Percentiles rank a stretch among this genome's conserved stretches.
Conservation (phyloP, 2,113 vertebrate species). For the Sylvicapra grimmia region DNA sequence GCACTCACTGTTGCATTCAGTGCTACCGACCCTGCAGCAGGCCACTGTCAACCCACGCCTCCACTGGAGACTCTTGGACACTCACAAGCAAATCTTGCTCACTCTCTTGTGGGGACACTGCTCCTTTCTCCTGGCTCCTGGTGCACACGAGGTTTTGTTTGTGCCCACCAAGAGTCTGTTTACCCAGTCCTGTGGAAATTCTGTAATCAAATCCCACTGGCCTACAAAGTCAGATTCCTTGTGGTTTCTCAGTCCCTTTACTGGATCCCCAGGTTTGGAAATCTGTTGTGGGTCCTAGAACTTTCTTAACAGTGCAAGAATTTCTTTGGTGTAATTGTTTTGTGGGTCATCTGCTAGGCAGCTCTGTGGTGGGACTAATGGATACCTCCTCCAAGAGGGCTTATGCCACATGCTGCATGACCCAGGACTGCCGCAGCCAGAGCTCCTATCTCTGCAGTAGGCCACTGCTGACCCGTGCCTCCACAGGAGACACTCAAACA, state of each 20-base stretch:
- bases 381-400: not conserved
- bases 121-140: not conserved
- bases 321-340: not conserved
- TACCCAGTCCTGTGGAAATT: not conserved
- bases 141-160: rapidly evolving
- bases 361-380: not conserved
- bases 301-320: not conserved
- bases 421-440: not conserved
- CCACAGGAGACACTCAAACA: not conserved
- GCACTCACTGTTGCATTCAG: not conserved
- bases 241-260: not conserved
- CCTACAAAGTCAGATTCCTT: not conserved
- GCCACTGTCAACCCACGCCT: not conserved
- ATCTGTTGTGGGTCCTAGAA: not conserved
- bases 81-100: not conserved
- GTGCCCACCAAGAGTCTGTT: not conserved
- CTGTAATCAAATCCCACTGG: not conserved
- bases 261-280: not conserved
- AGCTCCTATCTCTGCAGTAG: rapidly evolving
- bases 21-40: not conserved
- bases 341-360: not conserved
- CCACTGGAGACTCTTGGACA: not conserved
- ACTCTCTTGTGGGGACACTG: not conserved
- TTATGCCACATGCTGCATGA: not conserved
- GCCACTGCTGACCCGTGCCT: not conserved